Evolutionary conservation across 1,140 invertebrate genomes (phyloP).

Genomic region (Heliconius nattereri): DNA sequence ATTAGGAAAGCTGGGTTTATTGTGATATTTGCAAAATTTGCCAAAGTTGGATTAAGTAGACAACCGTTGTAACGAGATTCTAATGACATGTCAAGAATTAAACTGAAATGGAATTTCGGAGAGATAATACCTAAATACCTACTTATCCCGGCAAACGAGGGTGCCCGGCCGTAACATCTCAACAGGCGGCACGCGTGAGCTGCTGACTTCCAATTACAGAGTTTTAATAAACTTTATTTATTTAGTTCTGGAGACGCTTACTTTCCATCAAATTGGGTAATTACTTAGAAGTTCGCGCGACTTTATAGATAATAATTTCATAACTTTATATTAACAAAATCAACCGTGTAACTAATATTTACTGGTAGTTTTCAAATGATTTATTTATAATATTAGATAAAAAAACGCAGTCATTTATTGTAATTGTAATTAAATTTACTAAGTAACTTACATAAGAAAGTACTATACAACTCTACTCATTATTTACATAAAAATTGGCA

Average conservation of each 20-base stretch:
- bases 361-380: neutral
- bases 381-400: too few relatives aligned
- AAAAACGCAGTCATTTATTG: too few relatives aligned
- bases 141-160: conserved; percentile 10
- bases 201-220: conserved; percentile 19
- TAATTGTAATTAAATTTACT: too few relatives aligned
- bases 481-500: too few relatives aligned
- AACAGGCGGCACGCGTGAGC: conserved; percentile 4
- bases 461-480: too few relatives aligned
- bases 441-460: too few relatives aligned
- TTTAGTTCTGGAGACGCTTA: neutral
- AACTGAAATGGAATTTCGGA: conserved; percentile 15
- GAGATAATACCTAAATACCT: conserved; percentile 18
- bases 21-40: conserved; percentile 11
- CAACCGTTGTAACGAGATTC: conserved; percentile 15
- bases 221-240: conserved; percentile 22
- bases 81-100: conserved; percentile 23
- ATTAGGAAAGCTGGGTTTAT: neutral
- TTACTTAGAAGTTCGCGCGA: neutral
- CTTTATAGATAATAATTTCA: neutral
- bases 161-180: conserved; percentile 11
- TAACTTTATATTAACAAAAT: neutral
- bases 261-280: neutral
- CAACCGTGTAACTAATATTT: neutral
- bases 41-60: conserved; percentile 10